Percentiles rank a stretch among this genome's conserved stretches.
Evolutionary conservation across 1,140 invertebrate species (phyloP).

Genomic region (Pemphigus obesinymphae): DNA sequence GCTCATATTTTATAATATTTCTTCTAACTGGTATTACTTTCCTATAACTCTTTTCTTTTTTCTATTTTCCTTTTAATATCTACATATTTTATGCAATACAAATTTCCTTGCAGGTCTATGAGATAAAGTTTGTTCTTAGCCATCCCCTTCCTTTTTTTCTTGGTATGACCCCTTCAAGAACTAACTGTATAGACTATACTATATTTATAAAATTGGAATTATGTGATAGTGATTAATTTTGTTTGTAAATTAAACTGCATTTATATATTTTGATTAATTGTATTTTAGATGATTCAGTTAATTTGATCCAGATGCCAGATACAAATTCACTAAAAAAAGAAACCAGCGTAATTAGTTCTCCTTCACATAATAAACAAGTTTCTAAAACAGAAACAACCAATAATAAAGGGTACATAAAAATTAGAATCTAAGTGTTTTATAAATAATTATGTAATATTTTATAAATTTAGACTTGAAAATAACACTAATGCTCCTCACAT

Average conservation of each 20-base stretch:
- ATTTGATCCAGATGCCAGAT: background rate
- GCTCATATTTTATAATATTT: too few species aligned
- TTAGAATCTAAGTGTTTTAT: background rate
- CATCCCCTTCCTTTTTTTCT: too few species aligned
- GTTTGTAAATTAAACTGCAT: background rate
- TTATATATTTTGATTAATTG: background rate
- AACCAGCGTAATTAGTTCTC: constrained; percentile 19
- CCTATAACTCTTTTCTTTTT: too few species aligned
- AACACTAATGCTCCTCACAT: constrained; percentile 70
- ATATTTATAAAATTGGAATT: background rate
- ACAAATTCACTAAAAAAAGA: background rate
- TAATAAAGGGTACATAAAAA: constrained; percentile 6
- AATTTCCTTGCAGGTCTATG: too few species aligned
- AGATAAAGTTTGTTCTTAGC: too few species aligned
- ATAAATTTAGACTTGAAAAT: constrained; percentile 53
- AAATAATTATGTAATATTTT: background rate
- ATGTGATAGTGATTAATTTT: background rate
- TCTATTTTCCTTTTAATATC: too few species aligned
- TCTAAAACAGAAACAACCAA: background rate
- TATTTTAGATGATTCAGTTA: background rate
- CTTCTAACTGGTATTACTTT: too few species aligned
- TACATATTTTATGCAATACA: too few species aligned
- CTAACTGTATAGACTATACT: too few species aligned
- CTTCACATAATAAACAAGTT: background rate
- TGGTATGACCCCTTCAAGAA: too few species aligned